Conservation (phyloP, 2,888 invertebrate genomes). For the Diploptera punctata region DNA sequence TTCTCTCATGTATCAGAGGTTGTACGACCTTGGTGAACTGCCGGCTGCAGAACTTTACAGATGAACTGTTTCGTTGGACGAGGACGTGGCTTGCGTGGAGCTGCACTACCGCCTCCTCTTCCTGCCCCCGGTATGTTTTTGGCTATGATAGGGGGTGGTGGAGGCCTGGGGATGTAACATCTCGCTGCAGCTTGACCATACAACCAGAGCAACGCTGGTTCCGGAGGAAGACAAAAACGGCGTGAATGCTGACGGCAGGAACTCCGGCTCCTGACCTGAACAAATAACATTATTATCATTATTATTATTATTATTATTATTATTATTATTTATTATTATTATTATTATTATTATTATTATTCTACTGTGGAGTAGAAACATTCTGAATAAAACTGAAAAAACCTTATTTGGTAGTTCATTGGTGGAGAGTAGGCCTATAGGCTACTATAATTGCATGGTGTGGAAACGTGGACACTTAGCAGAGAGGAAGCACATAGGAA, state of each 20-base stretch:
- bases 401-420: too few relatives aligned
- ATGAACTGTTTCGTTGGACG: slow-evolving; percentile 85
- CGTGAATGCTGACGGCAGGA: slow-evolving; percentile 57
- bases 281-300: too few relatives aligned
- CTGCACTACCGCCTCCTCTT: slow-evolving; percentile 49
- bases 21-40: slow-evolving; percentile 98
- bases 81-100: slow-evolving; percentile 59
- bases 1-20: slow-evolving; percentile 96
- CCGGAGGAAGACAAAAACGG: slow-evolving; percentile 55
- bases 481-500: too few relatives aligned
- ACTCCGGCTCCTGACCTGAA: slow-evolving; percentile 30
- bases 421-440: too few relatives aligned
- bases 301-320: too few relatives aligned
- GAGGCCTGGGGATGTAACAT: not conserved
- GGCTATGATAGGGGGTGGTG: slow-evolving; percentile 1
- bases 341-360: too few relatives aligned
- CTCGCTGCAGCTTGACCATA: not conserved
- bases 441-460: too few relatives aligned
- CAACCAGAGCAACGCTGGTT: slow-evolving; percentile 52
- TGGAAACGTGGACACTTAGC: too few relatives aligned
- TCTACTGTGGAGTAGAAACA: too few relatives aligned
- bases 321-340: too few relatives aligned
- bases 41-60: slow-evolving; percentile 95
- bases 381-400: too few relatives aligned
- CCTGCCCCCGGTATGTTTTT: slow-evolving; percentile 22